Evolutionary conservation across 2,113 vertebrate species (phyloP), one percentile per base, ranked within the genome.

Genomic region (Oryzias melastigma): DNA sequence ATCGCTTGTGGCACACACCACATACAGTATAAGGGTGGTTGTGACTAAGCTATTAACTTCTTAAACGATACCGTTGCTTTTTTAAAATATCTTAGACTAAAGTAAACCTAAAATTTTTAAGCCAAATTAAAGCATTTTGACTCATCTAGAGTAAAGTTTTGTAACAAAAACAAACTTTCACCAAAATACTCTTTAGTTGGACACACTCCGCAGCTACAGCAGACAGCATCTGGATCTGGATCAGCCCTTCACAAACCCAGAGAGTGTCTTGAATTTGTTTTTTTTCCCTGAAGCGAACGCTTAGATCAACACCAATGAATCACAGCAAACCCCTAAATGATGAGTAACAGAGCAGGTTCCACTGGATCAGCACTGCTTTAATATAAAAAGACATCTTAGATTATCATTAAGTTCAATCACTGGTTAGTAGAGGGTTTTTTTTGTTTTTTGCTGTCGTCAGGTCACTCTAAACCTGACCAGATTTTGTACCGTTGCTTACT

Each of bases 301-400:
- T 54, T 51, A 29, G 41, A 62, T n/a, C 57, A 35, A 52, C 62
- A 49, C 69, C 29, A 19, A 17, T 50, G 68, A 65, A 35, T 78
- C 80, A 69, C 2, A 19, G 42, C 4, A 18, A 66, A 58, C 62
- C 76, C 27, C 61, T 18, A 24, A 48, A 67, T 59, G 70, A 58
- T 62, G 68, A n/a, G 67, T 22, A 18, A 20, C 51, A 22, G 52
- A 65, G 42, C 60, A 50, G 18, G 20, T 56, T 64, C 62, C 41
- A 14, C 41, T 54, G 48, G 16, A 50, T 24, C 48, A 53, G 51
- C 47, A 12, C n/a, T 29, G 51, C 49, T 45, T 59, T 55, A 5
- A 20, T 51, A 24, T 45, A 54, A 44, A 48, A 66, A 27, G 12
- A 35, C 35, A 24, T 60, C 45, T 69, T 53, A 4, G 58, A 73